Evolutionary conservation across 2,113 vertebrate species (phyloP), one percentile per base, ranked within the genome.

Genomic region (Dryoscopus gambensis): DNA sequence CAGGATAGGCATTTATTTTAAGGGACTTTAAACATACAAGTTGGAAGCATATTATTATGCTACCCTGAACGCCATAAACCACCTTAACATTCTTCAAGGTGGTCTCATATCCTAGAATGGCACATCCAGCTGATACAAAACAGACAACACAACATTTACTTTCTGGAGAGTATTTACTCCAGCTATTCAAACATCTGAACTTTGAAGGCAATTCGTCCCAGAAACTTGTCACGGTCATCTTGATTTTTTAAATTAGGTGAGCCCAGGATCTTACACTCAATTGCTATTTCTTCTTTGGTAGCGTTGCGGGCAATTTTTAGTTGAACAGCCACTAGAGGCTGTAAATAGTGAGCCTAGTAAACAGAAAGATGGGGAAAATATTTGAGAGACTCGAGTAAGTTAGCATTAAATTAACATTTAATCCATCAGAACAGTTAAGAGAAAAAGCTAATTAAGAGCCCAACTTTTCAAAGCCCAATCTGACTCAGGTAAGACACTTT

Each of bases 211-310:
- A 99, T 97, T 49, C 99, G 99, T 84, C 99, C 99, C 97, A 99
- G 98, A 98, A 99, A 99, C 98, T 99, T 99, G 97, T 99, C 99
- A 82, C 99, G 98, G 0, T 99, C 99, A 93, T 99, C 98, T 80
- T 98, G 78, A 71, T 98, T 99, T 97, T 97, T 98, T 67, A 99
- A 97, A 97, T 99, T 98, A 19, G 85, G 44, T 28, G 98, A 97
- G 84, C 99, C 99, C 39, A 97, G 97, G 74, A 99, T 98, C 98
- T 98, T 98, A 98, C 99, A 99, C 97, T 99, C 99, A 39, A 99
- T 96, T 12, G 96, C 52, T 80, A 98, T 97, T 97, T 99, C 99
- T 83, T 98, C 98, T 96, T 98, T 98, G 97, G 98, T 98, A 92
- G 96, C 96, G 56, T 97, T 98, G 96, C 97, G 91, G 70, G 15